Evolutionary conservation across 2,888 invertebrate genomes (phyloP).

Genomic region (Megaustenia siamemsis): DNA sequence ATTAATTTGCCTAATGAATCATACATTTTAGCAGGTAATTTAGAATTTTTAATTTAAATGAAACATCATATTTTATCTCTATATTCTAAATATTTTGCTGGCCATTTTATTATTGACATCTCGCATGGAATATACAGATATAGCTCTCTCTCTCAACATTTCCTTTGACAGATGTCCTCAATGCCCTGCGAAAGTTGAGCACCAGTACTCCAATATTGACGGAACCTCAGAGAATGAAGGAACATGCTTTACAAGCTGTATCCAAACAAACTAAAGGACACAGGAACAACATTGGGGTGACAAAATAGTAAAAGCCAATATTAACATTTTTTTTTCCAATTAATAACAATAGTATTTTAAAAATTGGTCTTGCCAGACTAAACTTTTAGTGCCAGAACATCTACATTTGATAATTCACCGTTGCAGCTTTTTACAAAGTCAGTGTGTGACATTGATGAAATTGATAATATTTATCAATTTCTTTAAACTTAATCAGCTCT

Average conservation of each 20-base stretch:
- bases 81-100: no score
- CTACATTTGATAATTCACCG: no score
- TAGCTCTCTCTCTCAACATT: neutral
- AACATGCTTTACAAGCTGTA: constrained; percentile 91
- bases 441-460: neutral
- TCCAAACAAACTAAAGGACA: constrained; percentile 58
- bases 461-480: neutral
- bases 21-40: no score
- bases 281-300: constrained; percentile 28
- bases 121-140: neutral
- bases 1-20: no score
- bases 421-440: neutral
- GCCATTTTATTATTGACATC: no score
- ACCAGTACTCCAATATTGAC: constrained; percentile 95
- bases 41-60: no score
- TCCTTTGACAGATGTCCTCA: constrained; percentile 89
- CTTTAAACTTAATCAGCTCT: neutral
- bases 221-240: constrained; percentile 91
- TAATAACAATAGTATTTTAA: neutral
- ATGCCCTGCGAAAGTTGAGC: constrained; percentile 92
- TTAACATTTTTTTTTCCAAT: neutral
- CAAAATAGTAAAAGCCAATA: constrained; percentile 11
- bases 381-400: neutral
- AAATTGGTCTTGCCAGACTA: neutral
- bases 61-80: no score